Evolutionary conservation across 2,113 vertebrate genomes (phyloP), one percentile per base, ranked within the genome.

Genomic region (Sialia sialis): DNA sequence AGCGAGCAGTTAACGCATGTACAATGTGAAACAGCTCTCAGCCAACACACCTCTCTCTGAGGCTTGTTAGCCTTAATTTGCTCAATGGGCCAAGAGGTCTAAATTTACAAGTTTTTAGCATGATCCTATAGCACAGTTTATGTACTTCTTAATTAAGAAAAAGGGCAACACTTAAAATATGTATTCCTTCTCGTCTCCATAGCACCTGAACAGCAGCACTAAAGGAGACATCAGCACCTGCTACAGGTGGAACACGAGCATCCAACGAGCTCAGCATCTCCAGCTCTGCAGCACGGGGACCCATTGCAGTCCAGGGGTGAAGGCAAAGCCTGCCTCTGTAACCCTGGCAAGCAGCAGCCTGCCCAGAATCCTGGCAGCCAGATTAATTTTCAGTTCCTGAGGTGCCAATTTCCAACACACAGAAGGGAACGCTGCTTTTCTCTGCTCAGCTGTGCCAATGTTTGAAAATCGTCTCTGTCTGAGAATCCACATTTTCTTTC

Each of bases 401-500:
- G 84, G 90, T 89, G 69, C 90, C 90, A 86, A 78, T 82, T 95
- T 79, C 73, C 87, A 85, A 11, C 2, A 14, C 49, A 13, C 95
- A 89, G 82, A 95, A 84, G 95, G 87, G 68, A 92, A 81, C 0
- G 1, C 79, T 77, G 67, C 26, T 22, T 79, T 93, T 73, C 78
- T 72, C 85, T 82, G 3, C 66, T 96, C 89, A 81, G 64, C 91
- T 77, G 46, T 79, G 96, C 94, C 94, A 93, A 72, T 84, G 82
- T 79, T 83, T 92, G 87, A 81, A 94, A 91, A 75, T 60, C 4
- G 2, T 21, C 87, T 10, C 0, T 55, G 54, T 74, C 84, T 67
- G 87, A 95, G 86, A 84, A 79, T 51, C 69, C 64, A 75, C 82
- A 11, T 81, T 90, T 91, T 44, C 54, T 56, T 87, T 62, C 68